These are phyloP conservation scores for Proctacanthus coquilletti DNA, from an alignment of 1,140 invertebrate genomes.

Conservation along the genomic window DNA sequence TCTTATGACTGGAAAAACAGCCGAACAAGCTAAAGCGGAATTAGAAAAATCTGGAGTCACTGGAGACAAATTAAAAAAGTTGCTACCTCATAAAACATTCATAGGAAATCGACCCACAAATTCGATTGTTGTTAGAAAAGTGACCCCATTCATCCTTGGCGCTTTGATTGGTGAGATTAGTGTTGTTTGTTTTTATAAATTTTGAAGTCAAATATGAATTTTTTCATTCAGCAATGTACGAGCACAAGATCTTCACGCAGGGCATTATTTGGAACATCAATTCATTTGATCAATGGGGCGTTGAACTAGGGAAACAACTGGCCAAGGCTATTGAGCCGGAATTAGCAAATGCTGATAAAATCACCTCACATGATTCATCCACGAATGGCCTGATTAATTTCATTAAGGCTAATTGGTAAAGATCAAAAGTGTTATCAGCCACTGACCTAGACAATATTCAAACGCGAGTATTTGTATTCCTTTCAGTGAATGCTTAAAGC, in stretches of 20 bases:
- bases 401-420: constrained; percentile 51
- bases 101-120: constrained; percentile 95
- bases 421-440: too few species aligned
- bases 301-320: constrained; percentile 95
- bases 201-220: constrained; percentile 4
- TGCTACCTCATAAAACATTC: constrained; percentile 95
- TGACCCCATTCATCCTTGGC: constrained; percentile 90
- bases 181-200: constrained; percentile 8
- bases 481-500: too few species aligned
- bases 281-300: constrained; percentile 99
- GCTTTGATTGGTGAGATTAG: constrained; percentile 71
- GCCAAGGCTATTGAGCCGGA: constrained; percentile 96
- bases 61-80: constrained; percentile 53
- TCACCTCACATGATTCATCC: constrained; percentile 69
- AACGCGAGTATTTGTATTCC: too few species aligned
- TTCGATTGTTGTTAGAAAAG: constrained; percentile 84
- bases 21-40: constrained; percentile 60
- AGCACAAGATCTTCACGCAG: constrained; percentile 98
- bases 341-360: constrained; percentile 44
- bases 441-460: too few species aligned
- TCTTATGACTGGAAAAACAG: constrained; percentile 79
- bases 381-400: constrained; percentile 94
- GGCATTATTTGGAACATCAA: constrained; percentile 99
- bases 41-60: constrained; percentile 54
- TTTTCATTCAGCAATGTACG: constrained; percentile 72